A percentile compares a stretch with the other conserved stretches of the same genome.
Conservation (phyloP, 2,888 invertebrate genomes). For the Zygothrica quintamaculata region DNA sequence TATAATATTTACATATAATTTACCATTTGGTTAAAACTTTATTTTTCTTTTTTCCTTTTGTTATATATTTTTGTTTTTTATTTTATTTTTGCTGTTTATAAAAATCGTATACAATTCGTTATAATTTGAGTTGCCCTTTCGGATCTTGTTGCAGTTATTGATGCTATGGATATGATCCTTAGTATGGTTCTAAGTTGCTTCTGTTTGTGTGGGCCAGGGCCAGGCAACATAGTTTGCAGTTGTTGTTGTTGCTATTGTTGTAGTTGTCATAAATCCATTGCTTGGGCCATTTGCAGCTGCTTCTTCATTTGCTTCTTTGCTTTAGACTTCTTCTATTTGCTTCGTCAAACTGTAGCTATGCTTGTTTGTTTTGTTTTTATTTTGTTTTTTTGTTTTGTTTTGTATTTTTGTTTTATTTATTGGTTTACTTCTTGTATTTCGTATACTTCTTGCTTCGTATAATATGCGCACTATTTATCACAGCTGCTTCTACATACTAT, state of each 20-base stretch:
- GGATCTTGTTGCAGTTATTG: constrained; percentile 46
- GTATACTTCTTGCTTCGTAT: constrained; percentile 76
- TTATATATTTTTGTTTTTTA: constrained; percentile 50
- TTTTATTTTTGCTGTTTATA: constrained; percentile 67
- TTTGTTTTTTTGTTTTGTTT: constrained; percentile 18
- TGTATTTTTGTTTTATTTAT: constrained; percentile 23
- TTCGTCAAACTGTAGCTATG: constrained; percentile 20
- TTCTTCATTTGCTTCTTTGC: constrained; percentile 26
- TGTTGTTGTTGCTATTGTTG: constrained; percentile 50
- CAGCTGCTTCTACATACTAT: constrained; percentile 80
- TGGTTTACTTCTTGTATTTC: constrained; percentile 44
- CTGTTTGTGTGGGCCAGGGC: constrained; percentile 42
- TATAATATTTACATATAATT: constrained; percentile 77
- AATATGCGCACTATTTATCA: constrained; percentile 81
- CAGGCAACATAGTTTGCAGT: constrained; percentile 54
- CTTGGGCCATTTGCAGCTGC: constrained; percentile 31
- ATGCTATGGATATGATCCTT: constrained; percentile 47
- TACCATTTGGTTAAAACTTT: constrained; percentile 37
- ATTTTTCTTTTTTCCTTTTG: constrained; percentile 47
- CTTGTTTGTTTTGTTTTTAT: constrained; percentile 21
- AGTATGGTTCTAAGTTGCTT: constrained; percentile 49
- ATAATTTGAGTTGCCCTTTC: constrained; percentile 53
- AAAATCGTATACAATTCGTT: constrained; percentile 81
- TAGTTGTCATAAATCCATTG: constrained; percentile 71
- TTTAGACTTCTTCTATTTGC: constrained; percentile 12